Evolutionary conservation across 2,113 vertebrate genomes (phyloP).

Genomic region (Lepus americanus): DNA sequence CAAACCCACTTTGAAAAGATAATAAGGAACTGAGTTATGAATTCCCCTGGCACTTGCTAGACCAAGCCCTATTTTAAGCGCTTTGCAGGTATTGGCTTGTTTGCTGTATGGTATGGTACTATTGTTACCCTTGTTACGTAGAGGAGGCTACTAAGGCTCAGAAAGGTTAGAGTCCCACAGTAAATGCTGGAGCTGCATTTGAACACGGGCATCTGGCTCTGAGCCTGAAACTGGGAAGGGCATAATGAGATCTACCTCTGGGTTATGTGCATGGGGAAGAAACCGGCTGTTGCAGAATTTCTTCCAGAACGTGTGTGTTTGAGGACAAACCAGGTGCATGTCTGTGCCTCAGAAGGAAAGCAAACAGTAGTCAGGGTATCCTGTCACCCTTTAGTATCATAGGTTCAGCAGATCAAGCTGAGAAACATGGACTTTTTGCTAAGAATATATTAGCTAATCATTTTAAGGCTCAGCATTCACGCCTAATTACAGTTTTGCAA

Average conservation of each 20-base stretch:
- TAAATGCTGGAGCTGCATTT: not conserved
- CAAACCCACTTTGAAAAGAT: conserved; percentile 3
- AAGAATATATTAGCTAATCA: not conserved
- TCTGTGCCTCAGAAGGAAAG: not conserved
- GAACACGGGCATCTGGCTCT: not conserved
- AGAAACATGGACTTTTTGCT: not conserved
- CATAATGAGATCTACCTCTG: not conserved
- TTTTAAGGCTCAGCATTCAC: not conserved
- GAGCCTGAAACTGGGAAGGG: not conserved
- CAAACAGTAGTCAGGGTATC: not conserved
- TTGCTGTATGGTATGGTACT: not conserved
- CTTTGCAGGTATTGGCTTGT: not conserved
- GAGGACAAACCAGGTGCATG: accelerated
- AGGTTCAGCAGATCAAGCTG: not conserved
- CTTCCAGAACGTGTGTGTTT: not conserved
- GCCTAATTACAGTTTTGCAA: not conserved
- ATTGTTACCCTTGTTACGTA: accelerated
- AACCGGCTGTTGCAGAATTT: not conserved
- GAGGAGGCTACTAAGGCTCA: not conserved
- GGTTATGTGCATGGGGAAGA: not conserved
- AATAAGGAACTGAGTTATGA: not conserved
- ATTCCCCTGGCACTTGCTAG: not conserved
- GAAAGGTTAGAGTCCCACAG: not conserved
- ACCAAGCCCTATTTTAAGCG: not conserved
- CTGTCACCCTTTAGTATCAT: not conserved